Conservation (phyloP, 2,797 vertebrate genomes). For the Aplochiton taeniatus region DNA sequence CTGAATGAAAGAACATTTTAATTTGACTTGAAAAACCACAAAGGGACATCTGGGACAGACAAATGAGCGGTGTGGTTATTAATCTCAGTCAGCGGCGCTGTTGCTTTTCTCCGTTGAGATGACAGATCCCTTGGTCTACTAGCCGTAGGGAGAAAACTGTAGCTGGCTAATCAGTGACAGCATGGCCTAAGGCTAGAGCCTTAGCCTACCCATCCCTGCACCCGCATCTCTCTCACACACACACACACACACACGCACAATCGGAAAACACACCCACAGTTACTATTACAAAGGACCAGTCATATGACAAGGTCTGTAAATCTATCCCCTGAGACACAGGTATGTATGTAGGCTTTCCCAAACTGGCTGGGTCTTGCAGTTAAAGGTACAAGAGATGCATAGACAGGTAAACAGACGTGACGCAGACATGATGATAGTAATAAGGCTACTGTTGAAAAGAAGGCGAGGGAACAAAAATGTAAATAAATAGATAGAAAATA, state of each 20-base stretch:
- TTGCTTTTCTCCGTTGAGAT: slow-evolving; percentile 11
- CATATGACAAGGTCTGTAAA: slow-evolving; percentile 63
- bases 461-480: too few relatives aligned
- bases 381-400: slow-evolving; percentile 34
- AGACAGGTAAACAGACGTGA: background rate
- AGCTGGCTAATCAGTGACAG: slow-evolving; percentile 33
- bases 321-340: slow-evolving; percentile 64
- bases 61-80: slow-evolving; percentile 21
- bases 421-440: background rate
- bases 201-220: background rate
- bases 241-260: slow-evolving; percentile 12
- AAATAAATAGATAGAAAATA: too few relatives aligned
- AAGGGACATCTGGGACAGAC: slow-evolving; percentile 41
- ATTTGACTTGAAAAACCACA: too few relatives aligned
- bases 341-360: slow-evolving; percentile 51
- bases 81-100: background rate
- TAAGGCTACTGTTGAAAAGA: too few relatives aligned
- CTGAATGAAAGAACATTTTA: too few relatives aligned
- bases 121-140: slow-evolving; percentile 34
- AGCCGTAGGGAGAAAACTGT: slow-evolving; percentile 23
- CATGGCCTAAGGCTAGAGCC: slow-evolving; percentile 35
- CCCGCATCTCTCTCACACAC: slow-evolving; percentile 7
- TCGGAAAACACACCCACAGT: slow-evolving; percentile 22
- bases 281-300: slow-evolving; percentile 44
- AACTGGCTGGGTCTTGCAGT: slow-evolving; percentile 65